phyloP scores from a whole-genome alignment of 2,113 vertebrate species.

The Vombatus ursinus region DNA sequence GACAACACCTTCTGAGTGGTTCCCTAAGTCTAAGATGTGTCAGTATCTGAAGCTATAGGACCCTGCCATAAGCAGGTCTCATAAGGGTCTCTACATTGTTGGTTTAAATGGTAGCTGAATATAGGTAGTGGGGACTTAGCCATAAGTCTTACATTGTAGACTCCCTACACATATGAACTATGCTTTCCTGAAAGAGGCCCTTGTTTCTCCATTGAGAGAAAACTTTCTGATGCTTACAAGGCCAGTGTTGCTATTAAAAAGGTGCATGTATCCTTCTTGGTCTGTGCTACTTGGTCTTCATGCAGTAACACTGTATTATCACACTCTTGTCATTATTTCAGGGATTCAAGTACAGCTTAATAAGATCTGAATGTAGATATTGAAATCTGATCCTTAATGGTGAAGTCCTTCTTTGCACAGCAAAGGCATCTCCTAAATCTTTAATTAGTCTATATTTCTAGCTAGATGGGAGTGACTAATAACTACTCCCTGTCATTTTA shows the following conservation, averaged over 20 bases:
- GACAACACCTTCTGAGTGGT: too few species aligned
- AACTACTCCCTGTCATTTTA: background rate
- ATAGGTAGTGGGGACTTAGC: background rate
- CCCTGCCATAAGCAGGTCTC: too few species aligned
- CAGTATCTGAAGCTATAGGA: too few species aligned
- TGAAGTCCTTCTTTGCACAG: background rate
- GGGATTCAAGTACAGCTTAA: background rate
- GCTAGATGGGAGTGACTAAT: background rate
- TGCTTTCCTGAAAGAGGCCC: slow-evolving; percentile 10
- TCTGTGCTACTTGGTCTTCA: background rate
- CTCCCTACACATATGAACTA: background rate
- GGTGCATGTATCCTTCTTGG: slow-evolving; percentile 8
- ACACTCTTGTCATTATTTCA: too few species aligned
- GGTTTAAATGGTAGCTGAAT: background rate
- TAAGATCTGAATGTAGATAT: background rate
- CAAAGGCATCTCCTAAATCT: slow-evolving; percentile 14
- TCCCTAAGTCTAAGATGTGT: too few species aligned
- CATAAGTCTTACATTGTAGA: background rate
- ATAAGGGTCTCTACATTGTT: background rate
- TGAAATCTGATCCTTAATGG: slow-evolving; percentile 17
- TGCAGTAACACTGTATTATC: background rate
- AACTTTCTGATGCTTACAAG: background rate
- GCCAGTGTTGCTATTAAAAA: background rate
- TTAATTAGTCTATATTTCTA: background rate
- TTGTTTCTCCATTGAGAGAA: background rate